Evolutionary conservation across 1,140 invertebrate genomes (phyloP), one percentile per base, ranked within the genome.

Genomic region (Paracyclopina nana): DNA sequence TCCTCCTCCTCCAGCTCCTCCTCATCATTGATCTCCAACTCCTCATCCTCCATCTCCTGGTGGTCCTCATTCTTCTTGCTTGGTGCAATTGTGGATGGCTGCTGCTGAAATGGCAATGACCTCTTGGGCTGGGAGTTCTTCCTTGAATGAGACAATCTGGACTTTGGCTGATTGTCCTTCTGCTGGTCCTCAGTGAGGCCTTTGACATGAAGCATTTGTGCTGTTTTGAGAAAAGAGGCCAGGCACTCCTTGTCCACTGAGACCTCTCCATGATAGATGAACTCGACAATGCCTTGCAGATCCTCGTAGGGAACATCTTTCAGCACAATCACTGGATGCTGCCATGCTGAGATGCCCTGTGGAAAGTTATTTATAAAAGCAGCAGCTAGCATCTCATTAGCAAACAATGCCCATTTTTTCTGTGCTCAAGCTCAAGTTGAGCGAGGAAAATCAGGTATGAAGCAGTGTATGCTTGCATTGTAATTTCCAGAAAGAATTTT

Each of bases 181-280:
- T 2, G 3, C n/a, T 4, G 14, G 34, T 56, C 86, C 68, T 88
- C 84, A 64, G 83, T 82, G 60, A 91, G 70, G 60, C 85, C 84
- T 68, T 86, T 83, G 50, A 82, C 78, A 68, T 88, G 83, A 34
- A 91, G 74, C 63, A 82, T 86, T 70, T 88, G 83, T 56, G 86
- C 86, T 59, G 84, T 88, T 68, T 86, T 87, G 56, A 91, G 74
- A 58, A 91, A 74, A 56, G 80, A 79, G 59, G 80, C 80, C 60
- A 91, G 72, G 68, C 87, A 82, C 68, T 82, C 84, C 64, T 88
- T 84, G 66, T 86, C 80, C 57, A 90, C 82, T 74, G 84, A 87
- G 56, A 90, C 84, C 68, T 90, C 85, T 58, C 85, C 85, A 66
- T 84, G 57, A 55, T 64, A 65, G 46, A 65, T 61, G 50, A 65